Percentiles rank a stretch among this genome's conserved stretches.
phyloP scores from a whole-genome alignment of 2,888 invertebrate genomes.

The Platycnemis pennipes region DNA sequence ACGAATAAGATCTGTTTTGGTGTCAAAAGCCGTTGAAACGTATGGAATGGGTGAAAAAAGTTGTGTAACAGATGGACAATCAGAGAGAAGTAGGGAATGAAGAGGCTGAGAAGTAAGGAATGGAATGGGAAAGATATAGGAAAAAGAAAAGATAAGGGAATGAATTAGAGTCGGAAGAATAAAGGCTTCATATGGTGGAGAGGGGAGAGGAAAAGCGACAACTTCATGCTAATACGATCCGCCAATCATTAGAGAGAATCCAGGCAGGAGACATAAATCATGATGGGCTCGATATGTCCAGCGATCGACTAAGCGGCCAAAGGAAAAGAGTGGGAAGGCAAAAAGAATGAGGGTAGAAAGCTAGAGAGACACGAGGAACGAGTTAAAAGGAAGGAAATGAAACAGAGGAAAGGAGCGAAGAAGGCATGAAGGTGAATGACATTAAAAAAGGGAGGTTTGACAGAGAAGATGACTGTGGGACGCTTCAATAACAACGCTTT shows the following conservation, averaged over 20 bases:
- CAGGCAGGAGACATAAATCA: conserved; percentile 45
- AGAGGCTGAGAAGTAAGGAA: background rate
- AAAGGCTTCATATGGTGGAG: background rate
- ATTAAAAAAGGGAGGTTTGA: background rate
- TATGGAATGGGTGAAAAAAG: background rate
- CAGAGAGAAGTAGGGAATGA: background rate
- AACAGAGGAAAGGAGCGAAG: background rate
- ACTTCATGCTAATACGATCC: conserved; percentile 66
- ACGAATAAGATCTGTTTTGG: background rate
- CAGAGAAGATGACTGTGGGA: background rate
- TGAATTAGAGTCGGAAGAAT: background rate
- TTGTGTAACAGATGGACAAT: background rate
- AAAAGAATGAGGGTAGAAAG: background rate
- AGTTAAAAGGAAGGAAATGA: background rate
- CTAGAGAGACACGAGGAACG: background rate
- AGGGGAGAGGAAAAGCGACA: conserved; percentile 3
- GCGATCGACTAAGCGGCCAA: background rate
- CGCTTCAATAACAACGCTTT: no score
- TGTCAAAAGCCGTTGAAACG: background rate
- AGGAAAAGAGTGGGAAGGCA: background rate
- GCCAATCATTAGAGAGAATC: conserved; percentile 56
- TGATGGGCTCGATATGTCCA: conserved; percentile 57
- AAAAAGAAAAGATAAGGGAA: background rate
- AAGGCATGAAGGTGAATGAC: background rate
- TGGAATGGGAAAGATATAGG: background rate